Conservation (phyloP, 2,797 vertebrate species). For the Poeciliopsis gracilis region DNA sequence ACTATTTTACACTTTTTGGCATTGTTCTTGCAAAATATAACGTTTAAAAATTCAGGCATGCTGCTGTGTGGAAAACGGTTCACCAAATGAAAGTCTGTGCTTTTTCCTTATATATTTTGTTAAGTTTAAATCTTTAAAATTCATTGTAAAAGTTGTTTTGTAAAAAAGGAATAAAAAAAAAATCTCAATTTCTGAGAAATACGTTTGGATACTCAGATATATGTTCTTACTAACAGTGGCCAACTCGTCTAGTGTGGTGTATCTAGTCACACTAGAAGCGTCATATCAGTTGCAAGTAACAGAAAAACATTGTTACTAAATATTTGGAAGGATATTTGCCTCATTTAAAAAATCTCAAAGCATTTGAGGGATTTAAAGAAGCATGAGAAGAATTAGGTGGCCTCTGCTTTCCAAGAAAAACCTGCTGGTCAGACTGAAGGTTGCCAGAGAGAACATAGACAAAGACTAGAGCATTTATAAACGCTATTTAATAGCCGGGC, state of each 20-base stretch:
- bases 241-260: background rate
- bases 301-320: background rate
- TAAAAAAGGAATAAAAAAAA: background rate
- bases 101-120: background rate
- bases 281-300: background rate
- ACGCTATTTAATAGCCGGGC: too few relatives aligned
- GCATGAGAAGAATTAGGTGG: background rate
- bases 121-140: background rate
- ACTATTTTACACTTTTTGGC: background rate
- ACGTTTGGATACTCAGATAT: background rate
- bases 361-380: background rate
- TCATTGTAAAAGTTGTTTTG: background rate
- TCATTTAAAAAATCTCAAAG: background rate
- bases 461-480: background rate
- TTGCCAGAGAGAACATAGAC: background rate
- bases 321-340: background rate
- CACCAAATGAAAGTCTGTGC: background rate
- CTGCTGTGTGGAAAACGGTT: background rate
- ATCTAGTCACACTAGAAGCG: background rate
- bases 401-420: constrained; percentile 1
- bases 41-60: background rate
- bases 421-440: background rate
- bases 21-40: background rate
- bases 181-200: background rate
- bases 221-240: background rate